Evolutionary conservation across 2,113 vertebrate species (phyloP).

Genomic region (Ptilonorhynchus violaceus): DNA sequence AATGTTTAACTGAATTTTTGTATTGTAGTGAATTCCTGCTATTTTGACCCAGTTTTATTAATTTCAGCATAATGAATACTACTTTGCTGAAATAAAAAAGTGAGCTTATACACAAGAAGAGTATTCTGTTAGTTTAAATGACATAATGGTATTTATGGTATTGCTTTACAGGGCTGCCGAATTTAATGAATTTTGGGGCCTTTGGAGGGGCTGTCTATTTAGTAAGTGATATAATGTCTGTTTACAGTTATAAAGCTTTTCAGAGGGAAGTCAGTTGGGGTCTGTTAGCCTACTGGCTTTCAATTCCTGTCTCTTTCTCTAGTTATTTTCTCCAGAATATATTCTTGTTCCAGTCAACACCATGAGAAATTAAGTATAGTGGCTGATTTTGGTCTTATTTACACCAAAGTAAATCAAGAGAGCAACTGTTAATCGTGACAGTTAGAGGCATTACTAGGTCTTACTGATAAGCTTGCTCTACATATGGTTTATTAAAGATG

Average conservation of each 20-base stretch:
- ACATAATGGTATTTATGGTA: not conserved
- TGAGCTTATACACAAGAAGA: not conserved
- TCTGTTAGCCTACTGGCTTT: not conserved
- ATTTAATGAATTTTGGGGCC: not conserved
- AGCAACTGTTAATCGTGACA: not conserved
- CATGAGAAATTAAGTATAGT: not conserved
- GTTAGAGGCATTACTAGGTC: not conserved
- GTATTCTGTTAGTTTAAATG: not conserved
- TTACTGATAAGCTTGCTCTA: not conserved
- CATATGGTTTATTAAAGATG: not conserved
- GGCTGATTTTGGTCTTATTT: not conserved
- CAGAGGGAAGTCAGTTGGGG: not conserved
- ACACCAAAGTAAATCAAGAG: not conserved
- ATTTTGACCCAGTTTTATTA: not conserved
- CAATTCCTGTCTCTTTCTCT: not conserved
- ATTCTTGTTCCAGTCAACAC: not conserved
- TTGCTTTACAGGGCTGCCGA: not conserved
- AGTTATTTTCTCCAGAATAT: not conserved
- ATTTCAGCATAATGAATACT: not conserved
- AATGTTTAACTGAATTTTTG: not conserved
- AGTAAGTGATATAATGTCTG: not conserved
- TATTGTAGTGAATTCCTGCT: not conserved
- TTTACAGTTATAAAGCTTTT: not conserved
- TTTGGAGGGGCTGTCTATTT: not conserved
- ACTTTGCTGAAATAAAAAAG: not conserved